A percentile compares a stretch with the other conserved stretches of the same genome.
phyloP scores from a whole-genome alignment of 2,888 invertebrate species.

The Agriopis aurantiaria region DNA sequence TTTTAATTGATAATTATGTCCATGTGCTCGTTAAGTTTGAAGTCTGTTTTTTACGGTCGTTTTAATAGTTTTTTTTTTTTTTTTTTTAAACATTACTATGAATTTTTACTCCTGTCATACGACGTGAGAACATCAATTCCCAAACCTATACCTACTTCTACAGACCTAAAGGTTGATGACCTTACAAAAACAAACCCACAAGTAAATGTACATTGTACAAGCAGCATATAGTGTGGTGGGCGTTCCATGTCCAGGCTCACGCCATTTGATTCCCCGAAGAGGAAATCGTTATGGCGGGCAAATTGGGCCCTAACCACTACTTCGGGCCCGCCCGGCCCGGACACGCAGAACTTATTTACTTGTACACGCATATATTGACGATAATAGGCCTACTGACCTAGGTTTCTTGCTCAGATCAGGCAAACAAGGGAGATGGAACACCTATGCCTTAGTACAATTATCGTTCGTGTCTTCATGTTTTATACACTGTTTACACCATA shows the following conservation, averaged over 20 bases:
- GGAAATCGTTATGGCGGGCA: conserved; percentile 84
- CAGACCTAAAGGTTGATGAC: conserved; percentile 22
- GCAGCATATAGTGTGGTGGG: conserved; percentile 58
- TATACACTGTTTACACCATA: too few species aligned
- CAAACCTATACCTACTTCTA: background rate
- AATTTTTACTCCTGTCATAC: too few species aligned
- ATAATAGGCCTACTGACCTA: conserved; percentile 49
- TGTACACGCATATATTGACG: conserved; percentile 61
- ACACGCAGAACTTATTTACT: conserved; percentile 79
- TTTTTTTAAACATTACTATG: too few species aligned
- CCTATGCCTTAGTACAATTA: too few species aligned
- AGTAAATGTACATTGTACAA: conserved; percentile 4
- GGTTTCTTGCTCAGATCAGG: conserved; percentile 42
- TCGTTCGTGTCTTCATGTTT: too few species aligned
- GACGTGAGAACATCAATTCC: too few species aligned
- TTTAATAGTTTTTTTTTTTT: too few species aligned
- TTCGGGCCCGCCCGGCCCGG: conserved; percentile 59
- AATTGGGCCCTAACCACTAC: conserved; percentile 85
- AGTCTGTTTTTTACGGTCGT: too few species aligned
- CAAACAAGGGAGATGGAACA: too few species aligned
- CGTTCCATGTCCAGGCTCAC: conserved; percentile 75
- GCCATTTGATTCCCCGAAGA: conserved; percentile 85
- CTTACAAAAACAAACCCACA: conserved; percentile 8
- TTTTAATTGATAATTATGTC: too few species aligned
- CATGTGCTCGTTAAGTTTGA: too few species aligned